A percentile compares a stretch with the other conserved stretches of the same genome.
Evolutionary conservation across 2,888 invertebrate species (phyloP).

Genomic region (Pomacea canaliculata): DNA sequence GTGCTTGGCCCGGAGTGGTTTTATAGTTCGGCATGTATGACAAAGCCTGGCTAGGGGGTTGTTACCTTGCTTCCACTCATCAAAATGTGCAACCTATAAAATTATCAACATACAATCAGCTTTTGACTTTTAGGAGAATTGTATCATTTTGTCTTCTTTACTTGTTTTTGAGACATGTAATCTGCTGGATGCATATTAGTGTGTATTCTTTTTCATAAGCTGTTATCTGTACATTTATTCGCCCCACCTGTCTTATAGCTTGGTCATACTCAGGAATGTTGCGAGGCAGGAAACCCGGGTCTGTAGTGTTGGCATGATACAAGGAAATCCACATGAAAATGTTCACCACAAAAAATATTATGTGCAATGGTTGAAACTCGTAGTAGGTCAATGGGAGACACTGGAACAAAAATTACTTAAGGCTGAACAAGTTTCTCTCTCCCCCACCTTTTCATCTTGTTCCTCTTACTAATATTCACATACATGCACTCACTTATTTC

Average conservation of each 20-base stretch:
- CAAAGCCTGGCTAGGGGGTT: slow-evolving; percentile 77
- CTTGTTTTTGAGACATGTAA: too few relatives aligned
- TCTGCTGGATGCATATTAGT: too few relatives aligned
- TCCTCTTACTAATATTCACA: too few relatives aligned
- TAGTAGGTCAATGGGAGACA: slow-evolving; percentile 93
- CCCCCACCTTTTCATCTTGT: too few relatives aligned
- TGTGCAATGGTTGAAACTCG: slow-evolving; percentile 78
- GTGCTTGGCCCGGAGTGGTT: slow-evolving; percentile 90
- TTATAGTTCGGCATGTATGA: slow-evolving; percentile 89
- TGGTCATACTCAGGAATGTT: slow-evolving; percentile 91
- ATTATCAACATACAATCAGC: background rate
- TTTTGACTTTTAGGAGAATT: too few relatives aligned
- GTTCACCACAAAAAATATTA: slow-evolving; percentile 92
- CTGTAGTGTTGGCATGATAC: slow-evolving; percentile 88
- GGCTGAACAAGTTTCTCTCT: too few relatives aligned
- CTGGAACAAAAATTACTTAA: slow-evolving; percentile 70
- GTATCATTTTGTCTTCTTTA: too few relatives aligned
- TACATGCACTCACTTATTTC: too few relatives aligned
- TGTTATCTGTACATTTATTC: too few relatives aligned
- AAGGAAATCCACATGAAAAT: slow-evolving; percentile 93
- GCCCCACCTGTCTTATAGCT: slow-evolving; percentile 78
- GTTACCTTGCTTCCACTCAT: slow-evolving; percentile 91
- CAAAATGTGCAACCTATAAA: slow-evolving; percentile 87
- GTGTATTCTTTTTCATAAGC: too few relatives aligned
- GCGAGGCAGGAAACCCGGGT: slow-evolving; percentile 90